Evolutionary conservation across 2,888 invertebrate species (phyloP).

Genomic region (Aspidiotus rigidus): DNA sequence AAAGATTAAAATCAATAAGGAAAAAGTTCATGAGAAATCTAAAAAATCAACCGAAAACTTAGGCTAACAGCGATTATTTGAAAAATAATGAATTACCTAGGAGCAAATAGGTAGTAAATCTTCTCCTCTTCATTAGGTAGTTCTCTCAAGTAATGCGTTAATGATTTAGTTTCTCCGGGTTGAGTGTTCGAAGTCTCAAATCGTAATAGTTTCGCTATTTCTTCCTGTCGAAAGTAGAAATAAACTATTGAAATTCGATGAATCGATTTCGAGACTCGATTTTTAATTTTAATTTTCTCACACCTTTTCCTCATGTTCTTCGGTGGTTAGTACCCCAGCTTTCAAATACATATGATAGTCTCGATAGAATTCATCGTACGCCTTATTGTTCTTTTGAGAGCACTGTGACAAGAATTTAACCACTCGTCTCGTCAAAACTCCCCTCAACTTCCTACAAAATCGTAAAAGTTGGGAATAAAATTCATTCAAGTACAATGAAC

Average conservation of each 20-base stretch:
- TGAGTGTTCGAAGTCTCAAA: conserved; percentile 81
- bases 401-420: conserved; percentile 77
- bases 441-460: conserved; percentile 60
- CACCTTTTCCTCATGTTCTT: conserved; percentile 72
- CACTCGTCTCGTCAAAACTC: conserved; percentile 72
- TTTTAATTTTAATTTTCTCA: conserved; percentile 14
- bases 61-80: neutral
- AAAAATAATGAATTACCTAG: conserved; percentile 53
- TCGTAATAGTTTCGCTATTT: conserved; percentile 75
- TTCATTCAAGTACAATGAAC: neutral
- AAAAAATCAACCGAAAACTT: conserved; percentile 7
- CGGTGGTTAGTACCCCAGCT: conserved; percentile 84
- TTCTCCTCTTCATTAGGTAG: conserved; percentile 72
- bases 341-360: conserved; percentile 90
- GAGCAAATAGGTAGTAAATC: conserved; percentile 88
- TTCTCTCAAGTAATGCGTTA: conserved; percentile 69
- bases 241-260: neutral
- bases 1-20: neutral
- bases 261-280: too few species aligned
- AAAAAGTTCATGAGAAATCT: neutral
- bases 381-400: conserved; percentile 69
- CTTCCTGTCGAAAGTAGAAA: conserved; percentile 54
- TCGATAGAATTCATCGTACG: conserved; percentile 76
- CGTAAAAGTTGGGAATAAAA: conserved; percentile 36
- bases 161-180: conserved; percentile 57